Conservation (phyloP, 2,888 invertebrate species). For the Zonitis immaculata region DNA sequence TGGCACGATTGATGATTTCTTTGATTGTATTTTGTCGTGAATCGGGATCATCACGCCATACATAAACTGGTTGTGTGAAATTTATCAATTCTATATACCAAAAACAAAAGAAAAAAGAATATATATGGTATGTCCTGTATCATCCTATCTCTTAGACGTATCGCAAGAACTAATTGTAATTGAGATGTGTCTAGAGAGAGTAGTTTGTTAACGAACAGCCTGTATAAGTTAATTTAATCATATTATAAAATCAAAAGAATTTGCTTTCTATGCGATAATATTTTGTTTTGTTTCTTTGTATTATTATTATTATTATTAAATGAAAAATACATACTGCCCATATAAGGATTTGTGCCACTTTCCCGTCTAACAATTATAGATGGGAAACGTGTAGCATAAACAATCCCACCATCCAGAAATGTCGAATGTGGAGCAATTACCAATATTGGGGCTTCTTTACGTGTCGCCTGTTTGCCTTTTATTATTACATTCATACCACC, state of each 20-base stretch:
- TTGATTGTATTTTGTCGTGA: slow-evolving; percentile 86
- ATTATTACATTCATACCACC: slow-evolving; percentile 74
- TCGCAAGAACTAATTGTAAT: too few species aligned
- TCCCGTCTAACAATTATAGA: slow-evolving; percentile 80
- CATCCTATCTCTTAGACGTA: too few species aligned
- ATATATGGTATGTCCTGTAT: too few species aligned
- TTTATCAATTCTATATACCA: slow-evolving; percentile 84
- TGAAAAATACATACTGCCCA: slow-evolving; percentile 88
- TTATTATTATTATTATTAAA: too few species aligned
- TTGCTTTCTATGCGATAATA: slow-evolving; percentile 14
- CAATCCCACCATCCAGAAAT: slow-evolving; percentile 81
- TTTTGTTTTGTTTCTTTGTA: neutral
- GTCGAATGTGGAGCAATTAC: slow-evolving; percentile 87
- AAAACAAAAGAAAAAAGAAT: too few species aligned
- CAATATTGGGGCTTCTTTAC: slow-evolving; percentile 78
- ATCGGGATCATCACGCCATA: slow-evolving; percentile 88
- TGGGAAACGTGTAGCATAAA: slow-evolving; percentile 76
- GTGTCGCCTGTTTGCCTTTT: slow-evolving; percentile 69
- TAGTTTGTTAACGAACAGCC: too few species aligned
- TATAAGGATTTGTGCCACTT: slow-evolving; percentile 72
- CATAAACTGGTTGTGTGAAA: slow-evolving; percentile 93
- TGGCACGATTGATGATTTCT: slow-evolving; percentile 80
- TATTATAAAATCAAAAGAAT: too few species aligned
- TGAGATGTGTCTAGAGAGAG: too few species aligned
- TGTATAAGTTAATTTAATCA: too few species aligned